A percentile compares a stretch with the other conserved stretches of the same genome.
Evolutionary conservation across 2,797 vertebrate species (phyloP).

Genomic region (Distichodus sexfasciatus): DNA sequence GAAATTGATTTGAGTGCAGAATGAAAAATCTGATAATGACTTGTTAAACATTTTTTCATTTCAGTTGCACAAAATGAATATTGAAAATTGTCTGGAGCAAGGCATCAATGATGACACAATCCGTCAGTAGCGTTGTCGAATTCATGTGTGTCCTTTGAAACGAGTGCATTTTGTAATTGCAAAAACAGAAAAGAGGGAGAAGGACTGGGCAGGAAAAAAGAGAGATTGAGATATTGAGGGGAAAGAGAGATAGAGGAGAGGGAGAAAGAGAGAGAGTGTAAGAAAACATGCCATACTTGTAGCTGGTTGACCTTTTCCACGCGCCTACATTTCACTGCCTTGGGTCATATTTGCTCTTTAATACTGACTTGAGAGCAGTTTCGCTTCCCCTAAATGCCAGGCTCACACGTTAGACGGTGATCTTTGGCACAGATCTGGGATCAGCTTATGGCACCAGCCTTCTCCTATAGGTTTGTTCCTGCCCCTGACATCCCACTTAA

Average conservation of each 20-base stretch:
- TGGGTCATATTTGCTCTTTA: conserved; percentile 17
- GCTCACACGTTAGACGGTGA: not conserved
- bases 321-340: not conserved
- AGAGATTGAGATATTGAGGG: no score
- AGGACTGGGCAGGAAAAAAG: not conserved
- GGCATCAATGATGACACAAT: no score
- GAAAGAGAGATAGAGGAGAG: not conserved
- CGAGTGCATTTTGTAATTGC: no score
- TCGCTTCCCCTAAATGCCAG: not conserved
- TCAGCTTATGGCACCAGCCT: not conserved
- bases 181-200: no score
- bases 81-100: no score
- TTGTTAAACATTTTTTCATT: no score
- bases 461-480: not conserved
- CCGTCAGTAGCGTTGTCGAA: no score
- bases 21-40: no score
- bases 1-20: no score
- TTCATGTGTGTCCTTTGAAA: no score
- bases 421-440: not conserved
- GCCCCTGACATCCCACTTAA: not conserved
- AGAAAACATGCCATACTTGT: not conserved
- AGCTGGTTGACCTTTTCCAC: conserved; percentile 20
- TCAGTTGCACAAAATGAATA: no score
- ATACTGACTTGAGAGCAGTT: not conserved
- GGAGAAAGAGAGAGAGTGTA: not conserved